Conservation (phyloP, 2,113 vertebrate genomes). For the Sarotherodon lohbergeri region DNA sequence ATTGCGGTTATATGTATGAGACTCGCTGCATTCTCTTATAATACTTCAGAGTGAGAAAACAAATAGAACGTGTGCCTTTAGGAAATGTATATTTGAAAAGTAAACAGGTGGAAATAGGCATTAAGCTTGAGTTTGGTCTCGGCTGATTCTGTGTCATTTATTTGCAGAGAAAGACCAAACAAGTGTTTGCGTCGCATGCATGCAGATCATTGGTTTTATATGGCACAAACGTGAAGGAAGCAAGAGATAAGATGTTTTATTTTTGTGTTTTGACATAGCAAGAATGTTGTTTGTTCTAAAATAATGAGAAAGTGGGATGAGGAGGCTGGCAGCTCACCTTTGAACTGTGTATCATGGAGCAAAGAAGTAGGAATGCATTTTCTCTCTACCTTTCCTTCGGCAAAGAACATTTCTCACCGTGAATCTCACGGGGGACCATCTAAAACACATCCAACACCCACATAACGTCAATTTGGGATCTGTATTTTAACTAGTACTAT, state of each 20-base stretch:
- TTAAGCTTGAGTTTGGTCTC: not conserved
- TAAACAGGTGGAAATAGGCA: not conserved
- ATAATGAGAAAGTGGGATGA: conserved; percentile 31
- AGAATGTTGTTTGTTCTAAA: conserved; percentile 23
- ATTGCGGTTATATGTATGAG: not conserved
- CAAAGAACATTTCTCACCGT: conserved; percentile 49
- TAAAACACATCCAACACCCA: conserved; percentile 64
- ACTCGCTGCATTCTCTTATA: not conserved
- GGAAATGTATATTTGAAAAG: not conserved
- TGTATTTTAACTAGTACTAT: conserved; percentile 34
- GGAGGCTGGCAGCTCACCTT: conserved; percentile 23
- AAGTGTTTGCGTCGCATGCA: not conserved
- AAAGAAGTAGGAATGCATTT: conserved; percentile 13
- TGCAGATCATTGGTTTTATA: not conserved
- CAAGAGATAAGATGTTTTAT: not conserved
- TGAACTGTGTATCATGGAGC: conserved; percentile 34
- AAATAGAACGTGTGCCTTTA: not conserved
- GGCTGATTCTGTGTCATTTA: not conserved
- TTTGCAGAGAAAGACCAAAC: not conserved
- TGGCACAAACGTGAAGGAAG: not conserved
- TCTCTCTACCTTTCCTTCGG: conserved; percentile 39
- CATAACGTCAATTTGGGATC: conserved; percentile 49
- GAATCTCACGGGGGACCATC: conserved; percentile 37
- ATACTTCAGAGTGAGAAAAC: not conserved
- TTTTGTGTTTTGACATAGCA: not conserved